These are phyloP conservation scores for Gyps fulvus DNA, from an alignment of 2,113 vertebrate species.

Conservation along the genomic window DNA sequence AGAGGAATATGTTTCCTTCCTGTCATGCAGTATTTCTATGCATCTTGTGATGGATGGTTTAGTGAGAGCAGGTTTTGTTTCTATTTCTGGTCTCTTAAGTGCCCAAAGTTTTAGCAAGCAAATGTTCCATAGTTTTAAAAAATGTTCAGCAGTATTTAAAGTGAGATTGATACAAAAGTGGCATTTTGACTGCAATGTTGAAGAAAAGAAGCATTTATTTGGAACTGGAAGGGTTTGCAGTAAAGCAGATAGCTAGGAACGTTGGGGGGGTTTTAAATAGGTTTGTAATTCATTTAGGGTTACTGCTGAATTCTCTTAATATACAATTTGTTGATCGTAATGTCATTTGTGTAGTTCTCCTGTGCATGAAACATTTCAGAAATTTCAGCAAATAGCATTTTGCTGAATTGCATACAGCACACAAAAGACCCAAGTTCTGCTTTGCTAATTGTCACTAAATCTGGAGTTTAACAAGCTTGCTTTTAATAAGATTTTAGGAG, in stretches of 20 bases:
- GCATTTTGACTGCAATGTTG: neutral
- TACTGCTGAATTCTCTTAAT: neutral
- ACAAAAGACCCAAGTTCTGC: neutral
- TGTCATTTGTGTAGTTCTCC: neutral
- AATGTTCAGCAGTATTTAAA: neutral
- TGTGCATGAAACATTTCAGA: neutral
- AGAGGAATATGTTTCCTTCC: neutral
- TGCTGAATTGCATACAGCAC: neutral
- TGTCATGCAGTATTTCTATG: rapidly evolving
- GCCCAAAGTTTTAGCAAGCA: neutral
- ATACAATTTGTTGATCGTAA: rapidly evolving
- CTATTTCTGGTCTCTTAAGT: neutral
- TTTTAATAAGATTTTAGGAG: neutral
- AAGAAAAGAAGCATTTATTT: neutral
- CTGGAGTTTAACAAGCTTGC: neutral
- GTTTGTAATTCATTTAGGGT: neutral
- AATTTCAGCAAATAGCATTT: neutral
- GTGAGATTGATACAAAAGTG: neutral
- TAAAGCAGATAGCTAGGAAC: neutral
- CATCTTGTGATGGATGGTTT: neutral
- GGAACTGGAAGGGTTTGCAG: neutral
- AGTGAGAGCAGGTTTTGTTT: neutral
- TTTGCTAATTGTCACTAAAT: neutral
- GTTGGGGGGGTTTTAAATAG: neutral
- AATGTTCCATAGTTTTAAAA: neutral